Percentiles rank a stretch among this genome's conserved stretches.
These are phyloP conservation scores for Amphipyra berbera DNA, from an alignment of 2,888 invertebrate genomes.

Conservation along the genomic window DNA sequence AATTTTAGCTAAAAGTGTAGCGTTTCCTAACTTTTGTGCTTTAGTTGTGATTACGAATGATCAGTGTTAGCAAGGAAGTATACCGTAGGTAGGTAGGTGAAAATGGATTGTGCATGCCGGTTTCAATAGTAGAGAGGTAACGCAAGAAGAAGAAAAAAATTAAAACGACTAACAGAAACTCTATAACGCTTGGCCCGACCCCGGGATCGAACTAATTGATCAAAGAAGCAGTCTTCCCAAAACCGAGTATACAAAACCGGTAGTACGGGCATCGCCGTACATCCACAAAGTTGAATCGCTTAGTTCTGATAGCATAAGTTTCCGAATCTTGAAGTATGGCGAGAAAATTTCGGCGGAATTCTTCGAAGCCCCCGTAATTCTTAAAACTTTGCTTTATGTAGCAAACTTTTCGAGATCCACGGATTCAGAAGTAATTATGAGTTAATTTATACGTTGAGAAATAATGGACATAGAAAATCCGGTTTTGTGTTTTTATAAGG, in stretches of 20 bases:
- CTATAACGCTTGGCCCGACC: no score
- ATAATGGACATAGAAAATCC: constrained; percentile 6
- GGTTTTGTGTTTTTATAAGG: background rate
- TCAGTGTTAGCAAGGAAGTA: no score
- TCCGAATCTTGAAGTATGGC: constrained; percentile 53
- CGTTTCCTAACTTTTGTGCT: no score
- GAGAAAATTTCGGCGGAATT: constrained; percentile 46
- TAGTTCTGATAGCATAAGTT: constrained; percentile 54
- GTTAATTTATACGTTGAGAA: constrained; percentile 35
- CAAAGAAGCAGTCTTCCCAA: background rate
- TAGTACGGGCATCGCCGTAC: constrained; percentile 28
- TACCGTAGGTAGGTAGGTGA: no score
- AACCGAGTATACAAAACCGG: constrained; percentile 8
- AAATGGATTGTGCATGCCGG: no score
- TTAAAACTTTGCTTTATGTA: constrained; percentile 56
- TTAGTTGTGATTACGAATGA: no score
- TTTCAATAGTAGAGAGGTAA: no score
- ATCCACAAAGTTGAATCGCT: constrained; percentile 53
- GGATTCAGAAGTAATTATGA: constrained; percentile 51
- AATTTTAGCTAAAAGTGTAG: no score
- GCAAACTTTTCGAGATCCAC: constrained; percentile 45
- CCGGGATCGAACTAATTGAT: no score
- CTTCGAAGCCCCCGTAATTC: constrained; percentile 48
- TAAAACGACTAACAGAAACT: no score
- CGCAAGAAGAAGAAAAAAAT: no score